Evolutionary conservation across 2,888 invertebrate species (phyloP), one percentile per base, ranked within the genome.

Genomic region (Leucophenga maculata): DNA sequence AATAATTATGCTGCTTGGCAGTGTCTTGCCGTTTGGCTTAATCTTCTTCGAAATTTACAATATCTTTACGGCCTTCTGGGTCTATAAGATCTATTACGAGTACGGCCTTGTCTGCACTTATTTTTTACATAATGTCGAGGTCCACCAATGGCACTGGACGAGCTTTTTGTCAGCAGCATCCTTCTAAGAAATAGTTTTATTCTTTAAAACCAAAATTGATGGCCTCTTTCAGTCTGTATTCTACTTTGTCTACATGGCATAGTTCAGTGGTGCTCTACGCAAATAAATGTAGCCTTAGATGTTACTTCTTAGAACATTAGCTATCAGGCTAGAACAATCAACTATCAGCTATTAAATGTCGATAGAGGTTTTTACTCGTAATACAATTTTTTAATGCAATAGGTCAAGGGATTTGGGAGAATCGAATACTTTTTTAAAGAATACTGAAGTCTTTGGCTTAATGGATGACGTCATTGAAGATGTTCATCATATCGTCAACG

Each of bases 31-130:
- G 0, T 99, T 99, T 90, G 99, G 99, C 60, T 99, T 99, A 64
- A 99, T 99, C 85, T 99, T 99, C 89, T 99, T 99, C 89, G 99
- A 99, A 92, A 99, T 99, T 99, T 98, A 99, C 89, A 99, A 99
- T 88, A 99, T 99, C 83, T 99, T 99, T 89, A 99, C 99, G 22
- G 99, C 99, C 31, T 99, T 99, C 90, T 99, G 99, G 99, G 99
- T 99, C 52, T 99, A 99, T 90, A 99, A 99, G 91, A 99, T 99
- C 88, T 99, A 99, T 89, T 99, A 99, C 90, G 99, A 99, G 55
- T 99, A 99, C 89, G 99, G 99, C 77, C 99, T 99, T 89, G 99
- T 99, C 98, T 99, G 99, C 91, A 98, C 98, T 72, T 99, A 99
- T 89, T 99, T 99, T 90, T 91, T 99, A 82, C 91, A 99, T 75